These are phyloP conservation scores for Sebastes oblongus DNA, from an alignment of 2,797 vertebrate genomes.

Conservation along the genomic window DNA sequence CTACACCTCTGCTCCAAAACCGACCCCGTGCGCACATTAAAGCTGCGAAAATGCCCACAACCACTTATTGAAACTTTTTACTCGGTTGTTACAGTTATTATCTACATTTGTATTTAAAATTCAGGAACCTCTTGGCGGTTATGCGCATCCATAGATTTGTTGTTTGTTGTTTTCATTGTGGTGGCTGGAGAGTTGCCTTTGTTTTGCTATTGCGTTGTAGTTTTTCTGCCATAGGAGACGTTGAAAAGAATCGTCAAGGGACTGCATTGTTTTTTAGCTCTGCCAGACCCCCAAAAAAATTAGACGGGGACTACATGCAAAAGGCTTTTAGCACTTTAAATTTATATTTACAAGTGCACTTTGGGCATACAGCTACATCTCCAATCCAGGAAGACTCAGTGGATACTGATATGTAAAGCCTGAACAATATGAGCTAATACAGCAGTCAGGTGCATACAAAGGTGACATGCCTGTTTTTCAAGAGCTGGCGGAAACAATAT, in stretches of 20 bases:
- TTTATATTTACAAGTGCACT: constrained; percentile 10
- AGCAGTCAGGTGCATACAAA: constrained; percentile 28
- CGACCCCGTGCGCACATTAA: not conserved
- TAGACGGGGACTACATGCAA: not conserved
- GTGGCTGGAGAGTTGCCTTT: constrained; percentile 15
- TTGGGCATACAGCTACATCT: not conserved
- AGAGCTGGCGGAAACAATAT: constrained; percentile 50
- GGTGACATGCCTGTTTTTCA: constrained; percentile 49
- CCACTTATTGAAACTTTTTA: not conserved
- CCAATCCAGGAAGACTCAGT: not conserved
- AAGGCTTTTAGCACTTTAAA: not conserved
- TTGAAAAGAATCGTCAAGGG: constrained; percentile 49
- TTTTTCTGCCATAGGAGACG: constrained; percentile 35
- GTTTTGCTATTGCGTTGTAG: constrained; percentile 7
- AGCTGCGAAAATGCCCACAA: not conserved
- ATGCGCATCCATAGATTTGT: constrained; percentile 1
- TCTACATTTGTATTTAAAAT: constrained; percentile 13
- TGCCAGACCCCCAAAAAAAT: not conserved
- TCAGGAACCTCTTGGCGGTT: constrained; percentile 18
- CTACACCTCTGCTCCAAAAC: not conserved
- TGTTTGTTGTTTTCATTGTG: constrained; percentile 43
- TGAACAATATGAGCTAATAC: not conserved
- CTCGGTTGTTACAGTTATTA: not conserved
- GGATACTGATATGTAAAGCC: not conserved
- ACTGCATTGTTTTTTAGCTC: constrained; percentile 45